Percentiles rank a stretch among this genome's conserved stretches.
These are phyloP conservation scores for Nebria salina DNA, from an alignment of 2,888 invertebrate species.

Conservation along the genomic window DNA sequence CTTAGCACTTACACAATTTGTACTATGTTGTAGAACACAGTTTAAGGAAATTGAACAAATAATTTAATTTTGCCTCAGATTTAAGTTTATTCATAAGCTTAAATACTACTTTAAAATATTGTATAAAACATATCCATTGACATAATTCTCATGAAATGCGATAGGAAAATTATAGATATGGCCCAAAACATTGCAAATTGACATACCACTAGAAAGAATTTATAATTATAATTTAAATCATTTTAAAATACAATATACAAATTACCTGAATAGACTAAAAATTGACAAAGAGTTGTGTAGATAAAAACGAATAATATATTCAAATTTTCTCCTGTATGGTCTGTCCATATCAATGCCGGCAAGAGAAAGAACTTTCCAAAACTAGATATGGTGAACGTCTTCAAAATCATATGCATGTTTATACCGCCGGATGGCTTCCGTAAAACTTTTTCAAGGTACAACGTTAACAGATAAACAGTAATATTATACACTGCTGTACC, in stretches of 20 bases:
- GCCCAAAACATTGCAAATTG: constrained; percentile 64
- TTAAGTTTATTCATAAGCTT: too few species aligned
- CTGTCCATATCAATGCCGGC: constrained; percentile 73
- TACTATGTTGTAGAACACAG: too few species aligned
- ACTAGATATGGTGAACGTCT: constrained; percentile 70
- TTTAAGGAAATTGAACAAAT: too few species aligned
- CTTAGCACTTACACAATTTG: too few species aligned
- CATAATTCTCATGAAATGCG: constrained; percentile 50
- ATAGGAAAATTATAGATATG: constrained; percentile 53
- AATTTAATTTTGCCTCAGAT: too few species aligned
- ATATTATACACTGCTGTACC: constrained; percentile 55
- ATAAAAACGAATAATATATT: constrained; percentile 71
- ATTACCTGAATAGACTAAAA: constrained; percentile 73
- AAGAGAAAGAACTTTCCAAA: constrained; percentile 70
- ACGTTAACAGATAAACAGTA: constrained; percentile 53
- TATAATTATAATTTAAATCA: constrained; percentile 6
- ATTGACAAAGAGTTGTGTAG: constrained; percentile 72
- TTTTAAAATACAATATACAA: constrained; percentile 8
- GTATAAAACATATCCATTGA: constrained; percentile 33
- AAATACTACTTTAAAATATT: constrained; percentile 25
- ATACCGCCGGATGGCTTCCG: constrained; percentile 3
- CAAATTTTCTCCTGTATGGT: constrained; percentile 56
- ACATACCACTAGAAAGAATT: constrained; percentile 64
- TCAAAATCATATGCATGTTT: constrained; percentile 60
- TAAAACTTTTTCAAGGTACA: constrained; percentile 44